A percentile compares a stretch with the other conserved stretches of the same genome.
These are phyloP conservation scores for Teleiodes luculella DNA, from an alignment of 2,888 invertebrate species.

Conservation along the genomic window DNA sequence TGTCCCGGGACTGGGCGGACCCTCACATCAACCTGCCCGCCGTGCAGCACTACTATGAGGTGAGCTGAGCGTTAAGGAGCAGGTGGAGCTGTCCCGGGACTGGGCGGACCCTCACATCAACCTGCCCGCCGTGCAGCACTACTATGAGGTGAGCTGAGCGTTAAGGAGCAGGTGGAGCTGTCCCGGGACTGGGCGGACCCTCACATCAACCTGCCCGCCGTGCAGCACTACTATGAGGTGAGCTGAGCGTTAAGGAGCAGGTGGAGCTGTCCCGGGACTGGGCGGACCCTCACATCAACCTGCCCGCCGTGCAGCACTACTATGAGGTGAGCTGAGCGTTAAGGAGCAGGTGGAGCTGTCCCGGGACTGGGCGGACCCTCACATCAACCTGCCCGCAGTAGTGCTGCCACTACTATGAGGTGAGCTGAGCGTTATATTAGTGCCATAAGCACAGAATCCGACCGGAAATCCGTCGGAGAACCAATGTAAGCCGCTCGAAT, in stretches of 20 bases:
- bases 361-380: slow-evolving; percentile 97
- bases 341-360: slow-evolving; percentile 97
- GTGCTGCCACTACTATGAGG: slow-evolving; percentile 98
- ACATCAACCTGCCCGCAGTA: slow-evolving; percentile 93
- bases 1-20: slow-evolving; percentile 98
- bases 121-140: slow-evolving; percentile 93
- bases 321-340: slow-evolving; percentile 96
- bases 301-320: slow-evolving; percentile 94
- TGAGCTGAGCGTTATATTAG: too few species aligned
- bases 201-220: slow-evolving; percentile 92
- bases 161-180: slow-evolving; percentile 96
- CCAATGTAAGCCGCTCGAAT: too few species aligned
- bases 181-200: slow-evolving; percentile 98
- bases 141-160: slow-evolving; percentile 96
- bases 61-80: slow-evolving; percentile 96
- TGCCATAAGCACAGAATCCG: too few species aligned
- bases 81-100: slow-evolving; percentile 95
- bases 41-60: slow-evolving; percentile 97
- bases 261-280: slow-evolving; percentile 96
- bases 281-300: slow-evolving; percentile 96
- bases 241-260: slow-evolving; percentile 96
- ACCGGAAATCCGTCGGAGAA: too few species aligned
- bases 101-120: slow-evolving; percentile 98
- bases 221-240: slow-evolving; percentile 98
- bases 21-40: slow-evolving; percentile 94